Base-by-base conservation (phyloP, 2,113 vertebrate genomes). In the Colistium nudipinnis region DNA sequence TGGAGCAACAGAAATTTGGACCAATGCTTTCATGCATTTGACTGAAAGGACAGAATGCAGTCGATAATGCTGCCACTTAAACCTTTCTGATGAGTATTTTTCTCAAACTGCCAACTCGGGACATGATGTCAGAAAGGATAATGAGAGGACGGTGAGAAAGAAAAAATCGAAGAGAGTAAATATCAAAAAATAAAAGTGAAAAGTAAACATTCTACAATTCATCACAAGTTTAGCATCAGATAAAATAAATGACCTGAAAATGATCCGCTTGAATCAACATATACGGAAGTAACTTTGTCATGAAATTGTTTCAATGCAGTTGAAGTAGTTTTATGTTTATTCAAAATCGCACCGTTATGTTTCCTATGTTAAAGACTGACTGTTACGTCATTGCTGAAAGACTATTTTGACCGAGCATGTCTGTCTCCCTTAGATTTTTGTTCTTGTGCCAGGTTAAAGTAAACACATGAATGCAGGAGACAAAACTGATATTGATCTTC, bases 401-500 rank as follows among this genome's bases (percentile, higher is more conserved):
- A 16, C 10, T 59, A 2, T 13, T 54, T 25, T 14, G 17, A 61
- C 24, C 14, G 17, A 45, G 17, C 11, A 13, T 16, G 0, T 6
- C 13, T 12, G 30, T 41, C 30, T 20, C 39, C 35, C 3, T 51
- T 31, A 48, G 16, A 30, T 67, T 77, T 59, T 27, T 28, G 52
- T 1, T 43, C 13, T n/a, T 8, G 13, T 53, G n/a, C 7, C 1
- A 27, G 47, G 9, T 38, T 48, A 61, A 78, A 61, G 44, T 24
- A 9, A 52, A 71, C 41, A 44, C 6, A 54, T 55, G 12, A 48
- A 36, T 43, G 38, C 22, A 14, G 6, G 28, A 33, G 22, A 39
- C 71, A 8, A 57, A 65, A 65, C 6, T 38, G 17, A 43, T 59
- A 65, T 61, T 62, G 66, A 68, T 73, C 47, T 57, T 31, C 38